phyloP scores from a whole-genome alignment of 2,888 invertebrate genomes.

The Drosophila crucigera region DNA sequence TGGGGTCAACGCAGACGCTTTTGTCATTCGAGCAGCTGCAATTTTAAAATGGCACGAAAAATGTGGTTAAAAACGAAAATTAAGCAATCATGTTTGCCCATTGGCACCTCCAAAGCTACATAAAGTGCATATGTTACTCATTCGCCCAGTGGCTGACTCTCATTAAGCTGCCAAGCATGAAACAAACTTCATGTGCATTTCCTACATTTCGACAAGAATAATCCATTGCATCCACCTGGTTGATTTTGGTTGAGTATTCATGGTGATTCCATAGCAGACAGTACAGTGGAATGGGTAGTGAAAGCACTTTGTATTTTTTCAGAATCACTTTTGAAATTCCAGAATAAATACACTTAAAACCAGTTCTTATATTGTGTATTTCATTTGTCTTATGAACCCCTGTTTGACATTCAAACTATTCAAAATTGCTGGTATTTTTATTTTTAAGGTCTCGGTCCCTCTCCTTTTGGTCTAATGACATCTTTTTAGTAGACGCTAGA shows the following conservation, averaged over 20 bases:
- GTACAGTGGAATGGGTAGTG: neutral
- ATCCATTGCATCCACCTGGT: neutral
- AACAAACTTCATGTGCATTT: neutral
- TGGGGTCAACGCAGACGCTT: slow-evolving; percentile 39
- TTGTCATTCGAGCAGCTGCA: slow-evolving; percentile 17
- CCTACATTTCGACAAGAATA: neutral
- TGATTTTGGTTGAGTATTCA: neutral
- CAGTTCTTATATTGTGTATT: neutral
- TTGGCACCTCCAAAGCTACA: slow-evolving; percentile 13
- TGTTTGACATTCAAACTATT: neutral
- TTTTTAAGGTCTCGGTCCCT: neutral
- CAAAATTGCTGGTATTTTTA: neutral
- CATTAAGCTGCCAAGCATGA: neutral
- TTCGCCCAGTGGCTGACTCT: slow-evolving; percentile 21
- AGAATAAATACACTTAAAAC: neutral
- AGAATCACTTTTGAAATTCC: neutral
- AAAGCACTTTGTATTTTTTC: neutral
- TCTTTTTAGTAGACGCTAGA: neutral
- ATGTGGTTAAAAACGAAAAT: slow-evolving; percentile 44
- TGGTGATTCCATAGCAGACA: neutral
- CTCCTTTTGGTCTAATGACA: neutral
- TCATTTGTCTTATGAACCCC: neutral
- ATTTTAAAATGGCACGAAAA: slow-evolving; percentile 33
- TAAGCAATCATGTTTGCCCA: slow-evolving; percentile 32
- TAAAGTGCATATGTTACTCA: slow-evolving; percentile 56